Base-by-base conservation (phyloP, 2,797 vertebrate species). In the Premnoplex brunnescens region DNA sequence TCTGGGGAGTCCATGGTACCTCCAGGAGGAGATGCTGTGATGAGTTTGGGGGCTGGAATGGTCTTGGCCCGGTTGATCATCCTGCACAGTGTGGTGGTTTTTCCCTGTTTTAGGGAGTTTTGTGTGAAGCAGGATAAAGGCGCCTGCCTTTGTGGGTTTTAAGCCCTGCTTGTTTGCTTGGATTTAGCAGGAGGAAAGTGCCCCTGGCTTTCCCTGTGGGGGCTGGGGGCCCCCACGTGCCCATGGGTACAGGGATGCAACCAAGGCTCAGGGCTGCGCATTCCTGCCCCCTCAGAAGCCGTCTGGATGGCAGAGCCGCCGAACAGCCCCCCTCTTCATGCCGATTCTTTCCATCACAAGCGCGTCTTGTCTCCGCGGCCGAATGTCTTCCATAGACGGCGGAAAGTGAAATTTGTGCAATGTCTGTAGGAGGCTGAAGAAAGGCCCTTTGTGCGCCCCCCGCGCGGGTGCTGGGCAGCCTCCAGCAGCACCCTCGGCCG, bases 351-450 rank as follows among this genome's bases (percentile, higher is more conserved):
- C 89, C 77, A 91, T 94, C 97, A 94, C 96, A 98, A 97, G 95
- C 83, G 5, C 74, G 67, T 97, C 98, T 97, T 96, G 97, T 97
- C 97, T 97, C 95, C 26, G 44, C 7, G 5, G 74, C 95, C 69
- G 93, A 97, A 95, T 93, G 96, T 97, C 97, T 97, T 67, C 95
- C 97, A 97, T 92, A 96, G 96, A 93, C 94, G 63, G 96, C 86
- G 85, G 97, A 97, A 97, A 97, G 96, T 89, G 97, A 98, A 98
- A 98, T 98, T 97, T 97, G 97, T 97, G 97, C 98, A 98, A 98
- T 97, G 98, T 98, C 97, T 97, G 99, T 99, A 97, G 99, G 99
- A 98, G 98, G 98, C 97, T 97, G 97, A 98, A 99, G 99, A 99
- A 99, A 99, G 98, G 98, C 97, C 98, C 99, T 99, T 99, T 99